These are phyloP conservation scores for Anthopleura xanthogrammica DNA, from an alignment of 92 coral and sea anemone genomes.

Conservation along the genomic window DNA sequence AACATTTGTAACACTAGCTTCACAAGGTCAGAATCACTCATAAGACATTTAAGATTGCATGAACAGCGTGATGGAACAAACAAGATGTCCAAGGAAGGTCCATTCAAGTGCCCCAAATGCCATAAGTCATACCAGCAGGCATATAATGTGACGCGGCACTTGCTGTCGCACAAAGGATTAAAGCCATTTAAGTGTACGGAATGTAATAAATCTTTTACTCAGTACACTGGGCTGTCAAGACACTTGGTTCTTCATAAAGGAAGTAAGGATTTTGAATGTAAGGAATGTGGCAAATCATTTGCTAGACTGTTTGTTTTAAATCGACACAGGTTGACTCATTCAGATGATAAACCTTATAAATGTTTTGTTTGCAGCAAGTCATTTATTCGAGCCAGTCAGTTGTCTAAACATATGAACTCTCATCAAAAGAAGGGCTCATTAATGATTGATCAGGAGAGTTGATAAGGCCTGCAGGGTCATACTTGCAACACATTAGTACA, in stretches of 20 bases:
- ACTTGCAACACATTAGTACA: too few relatives aligned
- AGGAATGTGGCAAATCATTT: slow-evolving; percentile 36
- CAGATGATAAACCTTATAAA: slow-evolving; percentile 44
- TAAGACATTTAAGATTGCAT: slow-evolving; percentile 23
- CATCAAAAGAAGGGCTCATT: slow-evolving; percentile 2
- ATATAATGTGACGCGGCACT: slow-evolving; percentile 38
- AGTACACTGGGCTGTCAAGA: slow-evolving; percentile 66
- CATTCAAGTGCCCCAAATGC: slow-evolving; percentile 33
- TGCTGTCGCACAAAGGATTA: slow-evolving; percentile 65
- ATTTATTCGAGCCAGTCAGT: slow-evolving; percentile 38
- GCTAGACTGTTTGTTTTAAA: slow-evolving; percentile 40
- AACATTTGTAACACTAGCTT: slow-evolving; percentile 19
- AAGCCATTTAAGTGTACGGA: slow-evolving; percentile 69
- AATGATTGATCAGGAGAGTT: neutral
- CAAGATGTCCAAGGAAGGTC: neutral
- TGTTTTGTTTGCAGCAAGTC: slow-evolving; percentile 45
- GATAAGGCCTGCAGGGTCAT: too few relatives aligned
- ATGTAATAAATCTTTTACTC: slow-evolving; percentile 71
- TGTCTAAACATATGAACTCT: slow-evolving; percentile 13
- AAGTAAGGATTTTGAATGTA: slow-evolving; percentile 30
- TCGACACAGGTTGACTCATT: slow-evolving; percentile 38
- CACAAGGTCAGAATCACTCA: slow-evolving; percentile 22
- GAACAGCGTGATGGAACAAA: neutral
- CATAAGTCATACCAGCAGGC: slow-evolving; percentile 23
- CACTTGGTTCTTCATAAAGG: slow-evolving; percentile 40